Percentiles rank a stretch among this genome's conserved stretches.
These are phyloP conservation scores for Ethmia dodecea DNA, from an alignment of 2,888 invertebrate genomes.

Conservation along the genomic window DNA sequence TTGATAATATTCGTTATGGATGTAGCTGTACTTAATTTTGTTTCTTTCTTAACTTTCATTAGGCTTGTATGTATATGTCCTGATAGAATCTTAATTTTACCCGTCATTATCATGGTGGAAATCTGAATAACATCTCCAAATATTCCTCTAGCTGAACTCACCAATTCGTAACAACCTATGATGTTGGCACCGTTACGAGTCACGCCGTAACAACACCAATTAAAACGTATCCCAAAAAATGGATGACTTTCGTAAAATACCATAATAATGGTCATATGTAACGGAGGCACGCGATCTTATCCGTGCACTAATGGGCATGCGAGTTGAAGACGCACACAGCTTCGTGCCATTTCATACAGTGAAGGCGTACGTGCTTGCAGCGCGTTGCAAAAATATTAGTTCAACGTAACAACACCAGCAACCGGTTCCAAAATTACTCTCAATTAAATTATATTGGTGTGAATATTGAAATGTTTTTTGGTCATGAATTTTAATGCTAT, in stretches of 20 bases:
- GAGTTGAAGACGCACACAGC: constrained; percentile 10
- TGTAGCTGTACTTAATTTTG: no score
- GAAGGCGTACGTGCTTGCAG: constrained; percentile 24
- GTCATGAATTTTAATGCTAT: no score
- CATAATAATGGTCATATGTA: constrained; percentile 40
- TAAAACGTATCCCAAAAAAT: constrained; percentile 25
- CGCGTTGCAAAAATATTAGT: constrained; percentile 23
- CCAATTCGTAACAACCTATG: no score
- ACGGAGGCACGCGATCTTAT: constrained; percentile 26
- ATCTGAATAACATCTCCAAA: no score
- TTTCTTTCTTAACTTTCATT: no score
- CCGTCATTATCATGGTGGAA: no score
- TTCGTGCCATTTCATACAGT: constrained; percentile 31
- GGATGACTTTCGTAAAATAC: constrained; percentile 49
- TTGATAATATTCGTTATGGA: no score
- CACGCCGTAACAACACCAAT: constrained; percentile 23
- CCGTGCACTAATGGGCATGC: constrained; percentile 4
- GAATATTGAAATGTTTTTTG: not conserved
- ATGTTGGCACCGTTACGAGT: constrained; percentile 28
- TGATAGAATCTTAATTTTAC: no score
- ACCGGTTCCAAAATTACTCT: not conserved
- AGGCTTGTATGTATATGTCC: no score
- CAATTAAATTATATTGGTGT: not conserved
- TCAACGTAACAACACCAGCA: not conserved
- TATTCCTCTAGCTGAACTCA: no score